Conservation (phyloP, 2,113 vertebrate genomes). For the Sceloporus tristichus region DNA sequence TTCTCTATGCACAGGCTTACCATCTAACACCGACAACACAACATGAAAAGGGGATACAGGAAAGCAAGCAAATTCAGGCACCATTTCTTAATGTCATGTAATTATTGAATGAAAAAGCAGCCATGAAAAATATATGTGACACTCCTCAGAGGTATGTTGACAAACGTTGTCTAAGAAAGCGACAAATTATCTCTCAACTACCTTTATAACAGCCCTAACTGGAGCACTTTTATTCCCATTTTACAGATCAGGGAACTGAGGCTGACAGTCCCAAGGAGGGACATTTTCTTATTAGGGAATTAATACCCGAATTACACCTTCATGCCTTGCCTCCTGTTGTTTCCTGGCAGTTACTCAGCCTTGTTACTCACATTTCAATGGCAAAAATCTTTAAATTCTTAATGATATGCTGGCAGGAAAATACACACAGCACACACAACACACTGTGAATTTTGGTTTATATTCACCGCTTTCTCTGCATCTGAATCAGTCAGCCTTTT, state of each 20-base stretch:
- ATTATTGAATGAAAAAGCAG: neutral
- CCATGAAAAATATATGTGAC: neutral
- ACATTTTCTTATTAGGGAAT: neutral
- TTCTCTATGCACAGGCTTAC: no score
- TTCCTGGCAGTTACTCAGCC: neutral
- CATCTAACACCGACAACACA: no score
- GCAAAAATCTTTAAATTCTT: neutral
- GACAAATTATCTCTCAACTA: neutral
- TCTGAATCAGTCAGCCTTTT: slow-evolving; percentile 85
- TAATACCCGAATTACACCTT: neutral
- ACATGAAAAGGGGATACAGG: no score
- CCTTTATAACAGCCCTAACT: neutral
- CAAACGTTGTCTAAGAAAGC: neutral
- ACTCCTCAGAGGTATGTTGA: no score
- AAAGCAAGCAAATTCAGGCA: neutral
- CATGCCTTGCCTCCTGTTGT: neutral
- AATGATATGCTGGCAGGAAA: neutral
- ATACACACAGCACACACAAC: neutral
- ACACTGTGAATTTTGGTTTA: neutral
- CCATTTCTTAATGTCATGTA: no score
- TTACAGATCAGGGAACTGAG: neutral
- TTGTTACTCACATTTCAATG: no score
- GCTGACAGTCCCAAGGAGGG: neutral
- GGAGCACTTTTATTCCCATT: neutral
- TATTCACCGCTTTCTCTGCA: slow-evolving; percentile 86